Percentiles rank a stretch among this genome's conserved stretches.
phyloP scores from a whole-genome alignment of 2,888 invertebrate species.

The Cosmopolites sordidus region DNA sequence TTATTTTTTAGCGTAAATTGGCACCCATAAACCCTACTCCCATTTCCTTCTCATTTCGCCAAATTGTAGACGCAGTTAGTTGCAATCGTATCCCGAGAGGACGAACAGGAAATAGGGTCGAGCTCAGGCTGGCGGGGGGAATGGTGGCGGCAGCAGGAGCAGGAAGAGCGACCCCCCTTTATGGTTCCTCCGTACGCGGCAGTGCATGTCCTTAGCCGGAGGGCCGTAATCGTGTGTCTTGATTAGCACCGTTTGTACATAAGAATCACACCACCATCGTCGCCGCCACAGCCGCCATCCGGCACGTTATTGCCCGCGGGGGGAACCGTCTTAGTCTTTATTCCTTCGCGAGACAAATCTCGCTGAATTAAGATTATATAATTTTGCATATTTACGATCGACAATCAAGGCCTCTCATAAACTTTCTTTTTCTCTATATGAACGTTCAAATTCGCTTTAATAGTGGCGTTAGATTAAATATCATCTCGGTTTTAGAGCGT shows the following conservation, averaged over 20 bases:
- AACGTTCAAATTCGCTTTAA: too few species aligned
- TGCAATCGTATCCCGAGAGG: conserved; percentile 26
- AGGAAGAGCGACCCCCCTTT: conserved; percentile 26
- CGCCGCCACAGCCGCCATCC: too few species aligned
- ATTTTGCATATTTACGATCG: too few species aligned
- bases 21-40: not conserved
- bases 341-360: too few species aligned
- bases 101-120: conserved; percentile 28
- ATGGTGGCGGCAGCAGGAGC: conserved; percentile 5
- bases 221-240: conserved; percentile 50
- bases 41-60: conserved; percentile 21
- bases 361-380: too few species aligned
- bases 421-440: too few species aligned
- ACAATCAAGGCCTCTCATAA: too few species aligned
- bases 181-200: conserved; percentile 29
- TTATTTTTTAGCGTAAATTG: too few species aligned
- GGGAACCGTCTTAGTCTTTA: too few species aligned
- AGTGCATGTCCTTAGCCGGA: conserved; percentile 27
- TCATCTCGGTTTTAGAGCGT: too few species aligned
- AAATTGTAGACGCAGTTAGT: conserved; percentile 29
- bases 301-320: conserved; percentile 14
- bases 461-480: too few species aligned
- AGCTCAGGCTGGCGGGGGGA: not conserved
- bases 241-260: conserved; percentile 50
- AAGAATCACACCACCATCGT: conserved; percentile 39